Base-by-base conservation (phyloP, 92 coral and sea anemone genomes). In the Paramuricea clavata region DNA sequence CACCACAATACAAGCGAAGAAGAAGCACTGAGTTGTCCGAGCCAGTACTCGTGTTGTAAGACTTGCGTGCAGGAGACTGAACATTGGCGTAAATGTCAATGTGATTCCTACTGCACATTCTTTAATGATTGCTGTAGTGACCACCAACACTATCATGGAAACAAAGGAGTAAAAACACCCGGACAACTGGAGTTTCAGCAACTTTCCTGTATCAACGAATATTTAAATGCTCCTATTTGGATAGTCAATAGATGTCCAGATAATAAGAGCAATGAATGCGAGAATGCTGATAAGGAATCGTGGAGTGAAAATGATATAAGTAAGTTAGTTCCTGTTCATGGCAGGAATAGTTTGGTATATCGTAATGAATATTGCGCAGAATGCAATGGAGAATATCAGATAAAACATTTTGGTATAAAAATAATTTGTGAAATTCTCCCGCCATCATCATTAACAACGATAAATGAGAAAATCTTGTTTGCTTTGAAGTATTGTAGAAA, bases 401-500 rank as follows among this genome's bases (percentile, higher is more conserved):
- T 60, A n/a, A 7, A 60, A 60, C 31, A 60, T 60, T 60, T 60
- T 60, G 68, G 2, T 0, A 30, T 60, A 60, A 60, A 60, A 22
- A 60, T 60, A 60, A 21, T 5, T 22, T 60, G 68, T 26, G 68
- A 60, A 7, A 60, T 60, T 60, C 68, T 60, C n/a, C 68, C 68
- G 12, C 68, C 68, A 60, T 22, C 68, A 26, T 22, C 28, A 60
- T 0, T 60, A 60, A n/a, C 68, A n/a, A 60, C 30, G 68, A 28
- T 60, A 22, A 28, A 60, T 13, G 68, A 60, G 12, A 60, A 60
- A 60, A 26, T 60, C 12, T n/a, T 22, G 68, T 22, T 60, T 26
- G 34, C 68, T 60, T 60, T 60, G n/a, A 60, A 60, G 32, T 60
- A 60, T 22, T 60, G 68, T 60, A 21, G 68, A n/a, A 60, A 60